Evolutionary conservation across 2,888 invertebrate species (phyloP).

Genomic region (Sepioteuthis lessoniana): DNA sequence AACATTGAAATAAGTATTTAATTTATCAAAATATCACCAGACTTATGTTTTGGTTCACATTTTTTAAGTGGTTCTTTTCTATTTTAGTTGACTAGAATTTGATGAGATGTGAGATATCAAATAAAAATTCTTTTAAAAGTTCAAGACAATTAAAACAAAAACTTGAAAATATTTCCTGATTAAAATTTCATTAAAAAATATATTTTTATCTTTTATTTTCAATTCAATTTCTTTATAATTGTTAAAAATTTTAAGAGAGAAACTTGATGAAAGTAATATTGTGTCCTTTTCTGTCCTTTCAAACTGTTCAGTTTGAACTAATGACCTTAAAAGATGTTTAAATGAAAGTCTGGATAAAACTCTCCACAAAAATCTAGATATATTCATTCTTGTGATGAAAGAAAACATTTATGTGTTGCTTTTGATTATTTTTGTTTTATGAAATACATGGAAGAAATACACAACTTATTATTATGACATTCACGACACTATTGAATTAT

Average conservation of each 20-base stretch:
- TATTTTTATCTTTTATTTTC: not conserved
- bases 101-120: not conserved
- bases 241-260: too few relatives aligned
- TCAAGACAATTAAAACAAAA: not conserved
- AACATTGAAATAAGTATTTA: not conserved
- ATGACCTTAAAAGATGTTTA: too few relatives aligned
- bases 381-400: not conserved
- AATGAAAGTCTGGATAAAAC: not conserved
- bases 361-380: not conserved
- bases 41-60: not conserved
- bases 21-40: not conserved
- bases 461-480: not conserved
- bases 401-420: not conserved
- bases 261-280: not conserved
- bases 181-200: not conserved
- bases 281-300: not conserved
- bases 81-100: not conserved
- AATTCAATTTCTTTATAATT: not conserved
- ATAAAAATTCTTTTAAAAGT: not conserved
- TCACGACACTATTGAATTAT: too few relatives aligned
- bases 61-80: not conserved
- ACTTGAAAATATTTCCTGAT: not conserved
- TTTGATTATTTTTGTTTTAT: not conserved
- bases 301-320: not conserved
- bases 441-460: not conserved